Conservation (phyloP, 2,113 vertebrate genomes). For the Rhabdornis inornatus region DNA sequence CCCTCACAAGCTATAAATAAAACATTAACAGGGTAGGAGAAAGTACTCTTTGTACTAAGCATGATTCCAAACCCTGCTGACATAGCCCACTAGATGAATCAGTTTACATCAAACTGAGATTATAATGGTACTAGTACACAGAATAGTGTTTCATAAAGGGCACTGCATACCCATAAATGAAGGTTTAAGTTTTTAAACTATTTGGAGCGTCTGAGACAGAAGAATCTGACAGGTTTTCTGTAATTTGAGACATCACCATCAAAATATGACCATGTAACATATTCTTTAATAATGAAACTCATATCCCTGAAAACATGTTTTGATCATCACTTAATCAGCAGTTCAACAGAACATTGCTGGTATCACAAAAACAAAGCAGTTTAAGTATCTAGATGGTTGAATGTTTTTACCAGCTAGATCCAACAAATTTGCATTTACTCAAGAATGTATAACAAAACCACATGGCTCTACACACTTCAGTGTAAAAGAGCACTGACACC, state of each 20-base stretch:
- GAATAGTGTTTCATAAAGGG: neutral
- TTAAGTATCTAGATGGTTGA: neutral
- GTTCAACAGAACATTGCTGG: neutral
- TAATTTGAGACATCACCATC: neutral
- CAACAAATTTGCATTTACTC: neutral
- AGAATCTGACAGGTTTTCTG: neutral
- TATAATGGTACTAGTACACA: neutral
- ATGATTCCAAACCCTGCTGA: neutral
- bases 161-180: neutral
- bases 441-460: neutral
- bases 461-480: neutral
- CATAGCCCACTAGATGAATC: neutral
- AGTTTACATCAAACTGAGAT: neutral
- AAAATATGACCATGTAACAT: neutral
- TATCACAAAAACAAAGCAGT: neutral
- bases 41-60: constrained; percentile 1
- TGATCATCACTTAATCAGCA: neutral
- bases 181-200: neutral
- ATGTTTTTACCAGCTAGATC: neutral
- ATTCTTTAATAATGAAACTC: neutral
- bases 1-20: constrained; percentile 33
- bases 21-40: constrained; percentile 37
- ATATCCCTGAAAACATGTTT: neutral
- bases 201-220: neutral
- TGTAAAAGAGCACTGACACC: neutral